phyloP scores from a whole-genome alignment of 1,140 invertebrate species.

The Dysdera silvatica region DNA sequence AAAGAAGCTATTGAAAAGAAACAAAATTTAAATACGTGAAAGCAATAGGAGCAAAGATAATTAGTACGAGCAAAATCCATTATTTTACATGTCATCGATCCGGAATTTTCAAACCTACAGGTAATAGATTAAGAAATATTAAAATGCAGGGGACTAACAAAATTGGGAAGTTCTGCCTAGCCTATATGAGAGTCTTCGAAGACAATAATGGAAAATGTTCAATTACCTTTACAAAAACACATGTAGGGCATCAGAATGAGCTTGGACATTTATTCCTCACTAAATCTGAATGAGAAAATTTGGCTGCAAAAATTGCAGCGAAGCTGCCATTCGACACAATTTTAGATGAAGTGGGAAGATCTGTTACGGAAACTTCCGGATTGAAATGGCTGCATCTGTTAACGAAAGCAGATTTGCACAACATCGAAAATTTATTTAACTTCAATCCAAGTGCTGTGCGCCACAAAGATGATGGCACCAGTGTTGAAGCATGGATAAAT shows the following conservation, averaged over 20 bases:
- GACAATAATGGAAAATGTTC: not conserved
- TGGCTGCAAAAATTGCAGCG: not conserved
- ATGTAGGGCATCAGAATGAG: not conserved
- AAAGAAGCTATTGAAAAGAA: too few species aligned
- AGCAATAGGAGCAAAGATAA: not conserved
- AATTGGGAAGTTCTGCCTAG: not conserved
- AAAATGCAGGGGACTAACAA: not conserved
- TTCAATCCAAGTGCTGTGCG: not conserved
- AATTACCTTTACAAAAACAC: not conserved
- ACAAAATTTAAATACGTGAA: too few species aligned
- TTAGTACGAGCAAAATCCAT: too few species aligned
- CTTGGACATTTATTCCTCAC: too few species aligned
- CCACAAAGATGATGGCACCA: not conserved
- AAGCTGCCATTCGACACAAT: not conserved
- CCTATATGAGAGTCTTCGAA: too few species aligned
- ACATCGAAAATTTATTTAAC: not conserved
- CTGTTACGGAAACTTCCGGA: not conserved
- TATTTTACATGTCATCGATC: not conserved
- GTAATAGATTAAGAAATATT: not conserved
- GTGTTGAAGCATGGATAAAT: not conserved
- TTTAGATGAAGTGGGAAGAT: not conserved
- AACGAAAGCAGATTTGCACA: not conserved
- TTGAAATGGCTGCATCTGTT: not conserved
- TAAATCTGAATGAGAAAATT: not conserved
- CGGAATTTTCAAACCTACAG: not conserved